Base-by-base conservation (phyloP, 2,113 vertebrate species). In the Pluvialis apricaria region DNA sequence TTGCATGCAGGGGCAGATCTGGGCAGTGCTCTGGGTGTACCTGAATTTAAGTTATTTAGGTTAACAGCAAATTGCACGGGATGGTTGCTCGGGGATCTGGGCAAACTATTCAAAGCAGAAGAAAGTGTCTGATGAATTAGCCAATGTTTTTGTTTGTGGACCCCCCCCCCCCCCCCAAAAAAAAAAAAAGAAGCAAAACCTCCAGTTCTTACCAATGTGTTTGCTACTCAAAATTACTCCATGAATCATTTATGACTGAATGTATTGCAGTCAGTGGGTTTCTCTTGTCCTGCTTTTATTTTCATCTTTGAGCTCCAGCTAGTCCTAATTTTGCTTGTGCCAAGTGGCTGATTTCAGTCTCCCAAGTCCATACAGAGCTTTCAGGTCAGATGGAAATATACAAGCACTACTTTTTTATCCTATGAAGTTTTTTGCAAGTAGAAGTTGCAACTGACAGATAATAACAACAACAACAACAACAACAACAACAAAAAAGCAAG, bases 1-100 rank as follows among this genome's bases (percentile, higher is more conserved):
- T 4, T 51, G 89, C 96, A 1, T 94, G 96, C 97, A 95, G 91
- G 89, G 97, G 97, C 97, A 97, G 81, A 97, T 97, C 94, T 62
- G 97, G 97, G 95, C 94, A 77, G 73, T 70, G 81, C 94, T 76
- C 78, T 34, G 94, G 88, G 51, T 93, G 86, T 89, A 92, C 94
- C 94, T 64, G 86, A 29, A 45, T 68, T 62, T 11, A 9, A 92
- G 86, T 58, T 94, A 82, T 97, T 86, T 95, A 76, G 92, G 91
- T 95, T 82, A 92, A 47, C 94, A 73, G 95, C 96, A 94, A 92
- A 94, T 94, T 91, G 88, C 92, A 26, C 0, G 1, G 47, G 19
- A n/a, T 34, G 80, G 86, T 78, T 69, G 96, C 95, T 94, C 3
- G 8, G 89, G 89, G 89, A 94, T 65, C 95, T 91, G 97, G 94